Conservation (phyloP, 2,113 vertebrate genomes). For the Chunga burmeisteri region DNA sequence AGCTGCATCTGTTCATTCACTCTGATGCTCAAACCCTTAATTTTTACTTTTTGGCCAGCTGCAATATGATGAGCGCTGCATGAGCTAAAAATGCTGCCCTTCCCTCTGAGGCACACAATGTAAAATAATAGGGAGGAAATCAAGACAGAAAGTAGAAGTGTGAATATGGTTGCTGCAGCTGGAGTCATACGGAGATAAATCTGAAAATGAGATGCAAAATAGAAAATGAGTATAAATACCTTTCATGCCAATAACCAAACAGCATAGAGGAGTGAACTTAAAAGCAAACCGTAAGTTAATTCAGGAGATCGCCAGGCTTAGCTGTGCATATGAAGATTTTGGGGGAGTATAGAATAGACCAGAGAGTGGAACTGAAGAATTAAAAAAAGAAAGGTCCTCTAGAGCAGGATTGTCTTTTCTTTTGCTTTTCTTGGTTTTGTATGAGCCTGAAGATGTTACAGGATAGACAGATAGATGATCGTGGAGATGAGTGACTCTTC, state of each 20-base stretch:
- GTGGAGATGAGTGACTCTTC: neutral
- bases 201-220: slow-evolving; percentile 20
- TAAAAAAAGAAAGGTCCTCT: neutral
- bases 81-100: slow-evolving; percentile 48
- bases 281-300: neutral
- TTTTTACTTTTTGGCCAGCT: slow-evolving; percentile 60
- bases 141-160: neutral
- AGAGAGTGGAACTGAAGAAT: neutral
- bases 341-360: neutral
- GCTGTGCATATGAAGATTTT: neutral
- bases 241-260: neutral
- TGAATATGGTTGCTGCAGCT: neutral
- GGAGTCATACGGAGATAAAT: neutral
- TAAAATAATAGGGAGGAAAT: slow-evolving; percentile 48
- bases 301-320: neutral
- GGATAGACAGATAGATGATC: neutral
- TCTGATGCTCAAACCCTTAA: slow-evolving; percentile 17
- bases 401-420: neutral
- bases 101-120: slow-evolving; percentile 10
- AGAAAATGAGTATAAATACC: neutral
- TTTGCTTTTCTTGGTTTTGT: neutral
- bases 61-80: slow-evolving; percentile 1
- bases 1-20: slow-evolving; percentile 13
- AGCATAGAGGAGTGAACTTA: neutral
- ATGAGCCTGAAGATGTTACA: neutral